Base-by-base conservation (phyloP, 1,140 invertebrate genomes). In the Idris sp. region DNA sequence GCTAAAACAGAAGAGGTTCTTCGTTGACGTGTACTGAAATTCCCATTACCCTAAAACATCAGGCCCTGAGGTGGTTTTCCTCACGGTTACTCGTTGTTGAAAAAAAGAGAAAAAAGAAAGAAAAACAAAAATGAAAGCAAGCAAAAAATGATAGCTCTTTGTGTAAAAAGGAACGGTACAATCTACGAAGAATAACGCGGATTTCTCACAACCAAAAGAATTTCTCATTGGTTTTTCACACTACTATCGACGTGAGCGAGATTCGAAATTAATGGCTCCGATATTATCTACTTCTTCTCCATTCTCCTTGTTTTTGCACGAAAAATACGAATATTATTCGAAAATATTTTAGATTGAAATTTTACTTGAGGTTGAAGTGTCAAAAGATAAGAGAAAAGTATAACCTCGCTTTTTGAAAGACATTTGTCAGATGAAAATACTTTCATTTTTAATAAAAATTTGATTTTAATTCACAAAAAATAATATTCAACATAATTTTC, bases 21-120 rank as follows among this genome's bases (percentile, higher is more conserved):
- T n/a, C 53, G 68, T 53, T 69, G 46, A 74, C 58, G 72, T n/a
- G 53, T 16, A 43, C 46, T 44, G 71, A 71, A 77, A 78, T 78
- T 77, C 78, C 77, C 79, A 79, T 80, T 80, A 80, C 77, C 77
- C 77, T 79, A 79, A 80, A 80, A 79, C 77, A 80, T 77, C 77
- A 62, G 46, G 64, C 54, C 71, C 59, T 10, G 58, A 19, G 67
- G 68, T 64, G 67, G 53, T 79, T 77, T 77, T 58, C 67, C 56
- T 41, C 56, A 43, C 58, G 49, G 65, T 54, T 71, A 61, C 46
- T 51, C 36, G 30, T 49, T 8, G 31, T n/a, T n/a, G n/a, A 2
- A 22, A 31, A 56, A 48, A 56, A 26, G 44, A 44, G 35, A 14
- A 25, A 49, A 8, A 18, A 11, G 14, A 43, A 10, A 16, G 8